phyloP scores from a whole-genome alignment of 2,113 vertebrate species.

The Sprattus sprattus region DNA sequence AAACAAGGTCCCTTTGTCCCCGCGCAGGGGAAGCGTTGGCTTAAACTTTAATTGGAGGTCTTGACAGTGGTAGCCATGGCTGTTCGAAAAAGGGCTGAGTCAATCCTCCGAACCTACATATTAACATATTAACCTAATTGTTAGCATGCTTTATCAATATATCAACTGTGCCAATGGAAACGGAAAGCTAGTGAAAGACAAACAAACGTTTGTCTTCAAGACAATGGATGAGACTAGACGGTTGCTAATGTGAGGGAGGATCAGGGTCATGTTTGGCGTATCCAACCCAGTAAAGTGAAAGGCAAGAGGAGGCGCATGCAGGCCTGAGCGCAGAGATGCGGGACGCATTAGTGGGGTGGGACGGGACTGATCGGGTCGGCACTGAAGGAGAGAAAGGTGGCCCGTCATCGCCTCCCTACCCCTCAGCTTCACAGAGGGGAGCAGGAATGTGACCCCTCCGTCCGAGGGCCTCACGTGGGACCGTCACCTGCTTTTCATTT shows the following conservation, averaged over 20 bases:
- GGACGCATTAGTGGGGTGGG: background rate
- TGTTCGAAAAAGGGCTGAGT: background rate
- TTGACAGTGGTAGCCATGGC: background rate
- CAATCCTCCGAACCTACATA: background rate
- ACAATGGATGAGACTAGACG: background rate
- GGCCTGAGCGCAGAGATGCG: background rate
- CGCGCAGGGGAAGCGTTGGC: background rate
- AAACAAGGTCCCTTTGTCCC: constrained; percentile 8
- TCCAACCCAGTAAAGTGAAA: background rate
- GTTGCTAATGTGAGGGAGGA: background rate
- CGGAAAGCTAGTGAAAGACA: background rate
- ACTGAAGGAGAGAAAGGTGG: background rate
- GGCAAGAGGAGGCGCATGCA: background rate
- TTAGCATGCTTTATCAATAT: background rate
- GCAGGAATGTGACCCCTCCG: constrained; percentile 47
- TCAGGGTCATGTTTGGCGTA: background rate
- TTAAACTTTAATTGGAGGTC: constrained; percentile 10
- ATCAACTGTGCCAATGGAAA: background rate
- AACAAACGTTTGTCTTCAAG: background rate
- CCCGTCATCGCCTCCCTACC: constrained; percentile 19
- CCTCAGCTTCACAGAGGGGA: background rate
- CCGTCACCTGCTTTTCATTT: constrained; percentile 79
- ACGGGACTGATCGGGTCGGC: background rate
- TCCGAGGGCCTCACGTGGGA: constrained; percentile 42
- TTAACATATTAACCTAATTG: background rate